Evolutionary conservation across 2,888 invertebrate species (phyloP).

Genomic region (Priocnemis perturbator): DNA sequence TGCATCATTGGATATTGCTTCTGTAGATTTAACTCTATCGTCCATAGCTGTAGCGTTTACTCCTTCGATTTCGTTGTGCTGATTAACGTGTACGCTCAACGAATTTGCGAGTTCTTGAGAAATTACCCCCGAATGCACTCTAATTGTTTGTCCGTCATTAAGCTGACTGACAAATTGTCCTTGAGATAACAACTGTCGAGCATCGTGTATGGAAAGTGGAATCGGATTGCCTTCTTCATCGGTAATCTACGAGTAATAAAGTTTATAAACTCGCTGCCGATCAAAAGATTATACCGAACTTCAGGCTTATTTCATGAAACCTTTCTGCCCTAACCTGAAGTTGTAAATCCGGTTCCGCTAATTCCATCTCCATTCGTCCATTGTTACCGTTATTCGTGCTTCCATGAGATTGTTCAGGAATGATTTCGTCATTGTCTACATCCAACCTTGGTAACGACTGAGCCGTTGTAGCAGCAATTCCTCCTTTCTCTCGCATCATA

Average conservation of each 20-base stretch:
- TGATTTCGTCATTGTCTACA: constrained; percentile 52
- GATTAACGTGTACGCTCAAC: constrained; percentile 74
- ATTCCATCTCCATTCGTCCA: constrained; percentile 57
- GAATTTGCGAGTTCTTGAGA: constrained; percentile 73
- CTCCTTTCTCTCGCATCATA: constrained; percentile 60
- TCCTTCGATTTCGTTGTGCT: constrained; percentile 39
- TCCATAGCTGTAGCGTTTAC: constrained; percentile 15
- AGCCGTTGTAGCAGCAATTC: constrained; percentile 37
- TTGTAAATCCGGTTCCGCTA: constrained; percentile 67
- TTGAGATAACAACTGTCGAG: constrained; percentile 80
- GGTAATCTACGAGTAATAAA: constrained; percentile 76
- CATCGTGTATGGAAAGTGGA: constrained; percentile 83
- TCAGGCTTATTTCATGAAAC: neutral
- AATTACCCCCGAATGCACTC: constrained; percentile 61
- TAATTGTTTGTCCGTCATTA: constrained; percentile 68
- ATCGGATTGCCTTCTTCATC: constrained; percentile 83
- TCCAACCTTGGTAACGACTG: constrained; percentile 61
- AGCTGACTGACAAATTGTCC: constrained; percentile 72
- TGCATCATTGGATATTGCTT: constrained; percentile 52
- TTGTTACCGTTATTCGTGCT: constrained; percentile 48
- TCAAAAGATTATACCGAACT: neutral
- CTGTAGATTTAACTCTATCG: constrained; percentile 35
- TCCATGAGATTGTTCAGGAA: constrained; percentile 46
- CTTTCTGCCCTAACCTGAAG: constrained; percentile 60
- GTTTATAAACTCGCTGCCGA: constrained; percentile 10